These are phyloP conservation scores for Emberiza fucata DNA, from an alignment of 2,113 vertebrate genomes.

Conservation along the genomic window DNA sequence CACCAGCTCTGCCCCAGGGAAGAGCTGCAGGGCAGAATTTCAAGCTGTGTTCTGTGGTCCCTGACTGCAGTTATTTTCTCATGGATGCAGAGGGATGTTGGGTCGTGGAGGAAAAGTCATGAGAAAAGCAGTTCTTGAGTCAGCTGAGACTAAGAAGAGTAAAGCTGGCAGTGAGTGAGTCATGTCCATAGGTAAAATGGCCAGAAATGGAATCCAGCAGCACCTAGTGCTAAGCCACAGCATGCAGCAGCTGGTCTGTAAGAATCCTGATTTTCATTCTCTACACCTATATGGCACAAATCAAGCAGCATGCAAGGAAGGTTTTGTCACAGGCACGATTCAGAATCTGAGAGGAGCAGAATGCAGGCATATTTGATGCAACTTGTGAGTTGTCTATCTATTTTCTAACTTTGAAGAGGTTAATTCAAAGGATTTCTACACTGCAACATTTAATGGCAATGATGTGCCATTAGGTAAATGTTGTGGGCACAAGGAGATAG, in stretches of 20 bases:
- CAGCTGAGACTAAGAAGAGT: neutral
- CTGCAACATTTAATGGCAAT: neutral
- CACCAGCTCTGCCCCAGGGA: neutral
- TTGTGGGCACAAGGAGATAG: fast-evolving
- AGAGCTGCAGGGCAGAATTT: neutral
- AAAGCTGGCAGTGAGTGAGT: neutral
- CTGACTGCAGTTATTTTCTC: neutral
- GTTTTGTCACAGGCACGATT: neutral
- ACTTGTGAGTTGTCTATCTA: neutral
- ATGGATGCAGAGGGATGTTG: neutral
- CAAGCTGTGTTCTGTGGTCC: neutral
- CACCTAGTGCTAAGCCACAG: neutral
- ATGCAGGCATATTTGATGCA: neutral
- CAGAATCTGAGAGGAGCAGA: neutral
- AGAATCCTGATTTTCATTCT: neutral
- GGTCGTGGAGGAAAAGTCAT: fast-evolving
- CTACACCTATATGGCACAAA: neutral
- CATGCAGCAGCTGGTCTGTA: neutral
- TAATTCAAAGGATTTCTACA: neutral
- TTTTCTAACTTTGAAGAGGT: neutral
- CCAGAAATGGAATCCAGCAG: neutral
- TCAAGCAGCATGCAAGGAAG: neutral
- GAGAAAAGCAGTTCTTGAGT: neutral
- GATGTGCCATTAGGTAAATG: fast-evolving
- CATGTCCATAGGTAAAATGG: neutral